Percentiles rank a stretch among this genome's conserved stretches.
Evolutionary conservation across 2,888 invertebrate species (phyloP).

Genomic region (Phymatocera aterrima): DNA sequence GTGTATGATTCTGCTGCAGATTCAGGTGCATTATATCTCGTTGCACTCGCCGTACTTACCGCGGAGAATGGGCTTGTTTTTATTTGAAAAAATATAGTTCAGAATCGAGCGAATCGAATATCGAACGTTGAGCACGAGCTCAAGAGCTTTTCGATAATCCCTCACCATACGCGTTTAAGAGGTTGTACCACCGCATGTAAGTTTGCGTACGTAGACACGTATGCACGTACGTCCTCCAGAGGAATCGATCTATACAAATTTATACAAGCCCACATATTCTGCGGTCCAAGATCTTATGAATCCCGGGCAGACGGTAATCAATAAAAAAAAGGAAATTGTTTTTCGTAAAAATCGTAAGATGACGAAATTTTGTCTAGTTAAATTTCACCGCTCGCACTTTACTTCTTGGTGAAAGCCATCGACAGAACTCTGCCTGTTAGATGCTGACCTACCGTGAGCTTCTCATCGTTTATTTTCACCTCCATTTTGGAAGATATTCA

Average conservation of each 20-base stretch:
- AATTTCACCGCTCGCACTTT: neutral
- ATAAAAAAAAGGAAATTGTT: too few species aligned
- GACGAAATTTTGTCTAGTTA: neutral
- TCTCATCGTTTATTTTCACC: neutral
- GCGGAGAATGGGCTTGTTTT: conserved; percentile 5
- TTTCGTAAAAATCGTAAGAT: neutral
- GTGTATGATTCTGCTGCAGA: neutral
- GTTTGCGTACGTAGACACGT: neutral
- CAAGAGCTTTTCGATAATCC: neutral
- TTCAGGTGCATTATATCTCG: neutral
- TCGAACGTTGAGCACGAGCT: conserved; percentile 20
- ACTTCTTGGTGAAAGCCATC: neutral
- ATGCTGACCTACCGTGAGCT: neutral
- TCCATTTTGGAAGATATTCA: conserved; percentile 27
- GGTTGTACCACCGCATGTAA: neutral
- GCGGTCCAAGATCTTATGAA: neutral
- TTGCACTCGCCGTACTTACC: too few species aligned
- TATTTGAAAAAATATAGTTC: neutral
- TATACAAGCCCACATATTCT: neutral
- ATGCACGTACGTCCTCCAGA: neutral
- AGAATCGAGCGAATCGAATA: conserved; percentile 23
- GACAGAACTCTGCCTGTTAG: neutral
- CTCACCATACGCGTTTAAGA: neutral
- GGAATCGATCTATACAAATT: neutral
- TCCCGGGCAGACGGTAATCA: neutral